These are phyloP conservation scores for Alsophila aescularia DNA, from an alignment of 2,888 invertebrate genomes.

Conservation along the genomic window DNA sequence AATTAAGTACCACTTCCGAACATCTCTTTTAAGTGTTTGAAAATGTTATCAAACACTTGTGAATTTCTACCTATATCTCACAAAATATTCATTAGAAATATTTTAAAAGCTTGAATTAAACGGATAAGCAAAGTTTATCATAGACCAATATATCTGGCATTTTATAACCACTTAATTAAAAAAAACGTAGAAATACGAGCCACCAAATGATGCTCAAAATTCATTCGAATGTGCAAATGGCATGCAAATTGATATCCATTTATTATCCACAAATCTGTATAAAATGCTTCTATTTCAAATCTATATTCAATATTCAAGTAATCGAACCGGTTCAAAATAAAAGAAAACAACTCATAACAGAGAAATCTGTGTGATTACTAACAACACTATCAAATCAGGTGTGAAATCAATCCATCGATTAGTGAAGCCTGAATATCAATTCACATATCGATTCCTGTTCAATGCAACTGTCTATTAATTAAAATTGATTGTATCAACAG, in stretches of 20 bases:
- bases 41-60: no score
- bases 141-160: conserved; percentile 13
- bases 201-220: conserved; percentile 13
- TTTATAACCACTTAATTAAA: conserved; percentile 26
- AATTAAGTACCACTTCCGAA: no score
- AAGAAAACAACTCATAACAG: conserved; percentile 40
- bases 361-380: conserved; percentile 45
- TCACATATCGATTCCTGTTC: conserved; percentile 44
- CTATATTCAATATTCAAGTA: conserved; percentile 20
- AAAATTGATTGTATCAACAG: conserved; percentile 49
- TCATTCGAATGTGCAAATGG: conserved; percentile 19
- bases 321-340: conserved; percentile 28
- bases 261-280: conserved; percentile 19
- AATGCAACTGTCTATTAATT: conserved; percentile 45
- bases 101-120: not conserved
- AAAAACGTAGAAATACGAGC: conserved; percentile 15
- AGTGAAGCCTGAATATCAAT: conserved; percentile 45
- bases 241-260: conserved; percentile 26
- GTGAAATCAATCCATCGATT: conserved; percentile 58
- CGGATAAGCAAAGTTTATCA: conserved; percentile 7
- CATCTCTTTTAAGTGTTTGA: no score
- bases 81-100: not conserved
- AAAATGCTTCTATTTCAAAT: conserved; percentile 24
- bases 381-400: conserved; percentile 54
- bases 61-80: no score